These are phyloP conservation scores for Cinclus mexicanus DNA, from an alignment of 2,113 vertebrate genomes.

Conservation along the genomic window DNA sequence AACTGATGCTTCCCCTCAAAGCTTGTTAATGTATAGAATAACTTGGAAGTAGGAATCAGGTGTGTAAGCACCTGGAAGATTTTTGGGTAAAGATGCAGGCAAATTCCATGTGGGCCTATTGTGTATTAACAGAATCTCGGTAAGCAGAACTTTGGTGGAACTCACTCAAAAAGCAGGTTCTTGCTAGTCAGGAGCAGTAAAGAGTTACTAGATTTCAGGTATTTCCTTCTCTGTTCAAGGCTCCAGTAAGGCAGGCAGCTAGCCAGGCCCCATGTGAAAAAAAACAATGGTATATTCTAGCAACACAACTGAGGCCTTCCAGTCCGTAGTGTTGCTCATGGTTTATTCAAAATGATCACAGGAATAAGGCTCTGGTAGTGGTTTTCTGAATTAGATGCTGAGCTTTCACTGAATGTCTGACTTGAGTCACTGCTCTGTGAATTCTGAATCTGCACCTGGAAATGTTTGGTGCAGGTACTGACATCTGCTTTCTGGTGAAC, in stretches of 20 bases:
- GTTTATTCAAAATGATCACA: not conserved
- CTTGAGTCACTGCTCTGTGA: not conserved
- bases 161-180: not conserved
- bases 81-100: not conserved
- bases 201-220: not conserved
- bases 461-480: not conserved
- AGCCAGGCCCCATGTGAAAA: not conserved
- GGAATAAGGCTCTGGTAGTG: not conserved
- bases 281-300: accelerated
- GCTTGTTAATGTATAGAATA: not conserved
- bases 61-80: not conserved
- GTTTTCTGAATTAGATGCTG: not conserved
- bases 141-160: not conserved
- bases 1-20: not conserved
- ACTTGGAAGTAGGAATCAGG: not conserved
- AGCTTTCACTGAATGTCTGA: not conserved
- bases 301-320: not conserved
- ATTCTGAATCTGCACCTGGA: not conserved
- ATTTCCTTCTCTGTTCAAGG: not conserved
- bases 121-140: not conserved
- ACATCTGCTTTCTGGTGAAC: not conserved
- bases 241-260: not conserved
- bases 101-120: not conserved
- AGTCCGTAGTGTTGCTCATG: not conserved
- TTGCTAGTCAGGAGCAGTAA: not conserved